Base-by-base conservation (phyloP, 1,140 invertebrate genomes). In the Uloborus diversus region DNA sequence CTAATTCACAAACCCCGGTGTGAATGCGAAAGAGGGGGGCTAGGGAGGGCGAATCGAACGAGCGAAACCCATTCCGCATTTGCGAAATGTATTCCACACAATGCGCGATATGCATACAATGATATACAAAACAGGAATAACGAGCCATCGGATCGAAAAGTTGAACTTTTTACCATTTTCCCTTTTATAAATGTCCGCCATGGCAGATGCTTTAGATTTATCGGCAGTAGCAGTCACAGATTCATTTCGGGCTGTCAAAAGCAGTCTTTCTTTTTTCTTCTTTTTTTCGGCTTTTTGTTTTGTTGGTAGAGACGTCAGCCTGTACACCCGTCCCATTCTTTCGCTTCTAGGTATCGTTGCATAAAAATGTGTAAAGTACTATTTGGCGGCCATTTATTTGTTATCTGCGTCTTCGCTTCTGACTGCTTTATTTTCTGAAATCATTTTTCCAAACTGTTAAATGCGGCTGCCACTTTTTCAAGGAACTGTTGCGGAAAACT, bases 121-220 rank as follows among this genome's bases (percentile, higher is more conserved):
- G 71, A 75, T 75, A 75, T 64, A 75, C 71, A 75, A 75, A 75
- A 64, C n/a, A 51, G 59, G 71, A 75, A 75, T 75, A 71, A 59
- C 37, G 37, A 33, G 20, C 28, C 17, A 33, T 23, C 47, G 17
- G 35, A 28, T 25, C 32, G n/a, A 51, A 75, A 64, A 64, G 32
- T 75, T 53, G 57, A 64, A 64, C 57, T 64, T 64, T 64, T 75
- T 64, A 56, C 66, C 30, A 33, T 75, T 75, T 53, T 75, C 47
- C 35, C 57, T 75, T 75, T 75, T 75, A 64, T 75, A 61, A 61
- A 73, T 73, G 37, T 7, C 70, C 35, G 70, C 56, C 7, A 47
- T 47, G 32, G 70, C 37, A 70, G 68, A 57, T 57, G 68, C 11
- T 25, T 61, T 61, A 73, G 57, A 73, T 73, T 73, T 73, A 73